A percentile compares a stretch with the other conserved stretches of the same genome.
Conservation (phyloP, 2,888 invertebrate genomes). For the Blastobasis adustella region DNA sequence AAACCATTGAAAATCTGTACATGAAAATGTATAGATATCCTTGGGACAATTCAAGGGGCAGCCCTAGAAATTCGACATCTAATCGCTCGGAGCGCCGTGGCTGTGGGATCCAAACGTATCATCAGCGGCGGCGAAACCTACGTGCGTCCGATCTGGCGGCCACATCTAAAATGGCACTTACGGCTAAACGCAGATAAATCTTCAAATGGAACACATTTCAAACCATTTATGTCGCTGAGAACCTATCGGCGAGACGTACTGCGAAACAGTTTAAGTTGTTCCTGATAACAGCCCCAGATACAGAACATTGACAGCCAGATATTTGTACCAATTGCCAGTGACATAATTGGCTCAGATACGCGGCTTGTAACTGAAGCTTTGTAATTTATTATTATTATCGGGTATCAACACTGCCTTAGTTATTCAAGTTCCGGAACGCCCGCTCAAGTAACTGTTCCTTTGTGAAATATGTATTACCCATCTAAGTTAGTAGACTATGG, state of each 20-base stretch:
- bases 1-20: too few species aligned
- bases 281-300: too few species aligned
- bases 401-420: too few species aligned
- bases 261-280: background rate
- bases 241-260: background rate
- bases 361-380: too few species aligned
- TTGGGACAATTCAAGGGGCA: conserved; percentile 10
- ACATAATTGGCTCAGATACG: too few species aligned
- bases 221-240: background rate
- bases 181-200: conserved; percentile 1
- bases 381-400: too few species aligned
- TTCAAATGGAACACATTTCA: conserved; percentile 1
- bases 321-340: background rate
- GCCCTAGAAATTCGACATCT: conserved; percentile 30
- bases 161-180: conserved; percentile 20
- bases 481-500: too few species aligned
- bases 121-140: conserved; percentile 23
- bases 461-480: too few species aligned
- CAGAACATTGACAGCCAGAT: background rate
- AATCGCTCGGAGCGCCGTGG: conserved; percentile 34
- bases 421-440: too few species aligned
- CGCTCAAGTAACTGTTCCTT: too few species aligned
- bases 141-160: conserved; percentile 18
- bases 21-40: too few species aligned
- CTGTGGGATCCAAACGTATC: conserved; percentile 41